Evolutionary conservation across 2,797 vertebrate species (phyloP).

Genomic region (Myotis daubentonii): DNA sequence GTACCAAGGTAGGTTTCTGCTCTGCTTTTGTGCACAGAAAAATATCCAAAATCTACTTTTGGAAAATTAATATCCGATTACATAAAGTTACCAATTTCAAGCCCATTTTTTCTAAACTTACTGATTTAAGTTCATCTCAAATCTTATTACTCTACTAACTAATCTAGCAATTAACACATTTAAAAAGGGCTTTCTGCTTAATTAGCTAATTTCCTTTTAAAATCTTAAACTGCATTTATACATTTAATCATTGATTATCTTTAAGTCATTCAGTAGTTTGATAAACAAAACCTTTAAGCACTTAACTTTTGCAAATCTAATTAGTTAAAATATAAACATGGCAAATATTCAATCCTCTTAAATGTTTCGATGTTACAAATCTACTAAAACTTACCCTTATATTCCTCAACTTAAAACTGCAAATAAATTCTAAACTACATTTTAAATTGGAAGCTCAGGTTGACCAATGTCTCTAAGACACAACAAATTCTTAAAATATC

Average conservation of each 20-base stretch:
- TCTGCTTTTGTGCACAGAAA: background rate
- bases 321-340: conserved; percentile 7
- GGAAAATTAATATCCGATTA: conserved; percentile 15
- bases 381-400: background rate
- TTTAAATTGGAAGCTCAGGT: background rate
- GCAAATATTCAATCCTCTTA: conserved; percentile 12
- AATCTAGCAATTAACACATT: conserved; percentile 35
- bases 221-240: conserved; percentile 30
- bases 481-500: conserved; percentile 29
- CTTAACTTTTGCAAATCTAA: conserved; percentile 19
- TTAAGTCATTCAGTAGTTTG: background rate
- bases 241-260: conserved; percentile 28
- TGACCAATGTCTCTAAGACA: background rate
- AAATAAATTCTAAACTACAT: conserved; percentile 15
- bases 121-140: conserved; percentile 50
- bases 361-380: conserved; percentile 23
- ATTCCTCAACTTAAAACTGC: background rate
- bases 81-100: background rate
- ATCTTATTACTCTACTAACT: conserved; percentile 42
- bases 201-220: conserved; percentile 63
- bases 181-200: conserved; percentile 45
- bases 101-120: background rate
- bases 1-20: background rate
- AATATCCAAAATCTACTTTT: background rate
- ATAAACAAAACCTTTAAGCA: conserved; percentile 35